Evolutionary conservation across 2,888 invertebrate species (phyloP).

Genomic region (Macrophya annulata): DNA sequence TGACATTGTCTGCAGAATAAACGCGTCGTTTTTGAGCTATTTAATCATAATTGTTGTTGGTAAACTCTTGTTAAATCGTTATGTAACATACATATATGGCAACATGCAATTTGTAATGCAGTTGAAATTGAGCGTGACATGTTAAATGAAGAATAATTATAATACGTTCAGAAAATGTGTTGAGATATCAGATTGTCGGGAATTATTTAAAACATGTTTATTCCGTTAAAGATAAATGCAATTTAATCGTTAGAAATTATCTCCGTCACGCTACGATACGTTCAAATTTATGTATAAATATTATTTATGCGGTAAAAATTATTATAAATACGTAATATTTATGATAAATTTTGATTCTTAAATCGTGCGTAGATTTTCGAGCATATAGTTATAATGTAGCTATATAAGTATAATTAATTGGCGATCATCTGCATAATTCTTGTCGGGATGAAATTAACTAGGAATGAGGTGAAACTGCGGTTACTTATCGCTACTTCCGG

Average conservation of each 20-base stretch:
- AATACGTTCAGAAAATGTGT: background rate
- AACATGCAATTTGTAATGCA: background rate
- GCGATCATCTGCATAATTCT: background rate
- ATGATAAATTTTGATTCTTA: background rate
- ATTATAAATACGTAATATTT: background rate
- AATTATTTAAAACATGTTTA: no score
- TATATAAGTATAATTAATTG: background rate
- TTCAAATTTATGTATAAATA: background rate
- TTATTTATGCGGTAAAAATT: background rate
- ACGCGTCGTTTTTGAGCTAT: background rate
- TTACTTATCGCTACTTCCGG: slow-evolving; percentile 43
- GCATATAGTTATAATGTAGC: background rate
- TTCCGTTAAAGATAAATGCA: background rate
- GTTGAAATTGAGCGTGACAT: slow-evolving; percentile 2
- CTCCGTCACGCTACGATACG: no score
- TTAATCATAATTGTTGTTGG: background rate
- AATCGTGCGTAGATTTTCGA: background rate
- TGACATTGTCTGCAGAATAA: background rate
- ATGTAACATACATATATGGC: background rate
- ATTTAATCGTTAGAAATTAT: background rate
- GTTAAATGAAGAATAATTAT: background rate
- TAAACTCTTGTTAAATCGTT: slow-evolving; percentile 14
- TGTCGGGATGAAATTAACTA: background rate
- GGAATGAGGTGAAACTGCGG: background rate
- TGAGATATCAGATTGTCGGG: background rate